Evolutionary conservation across 2,113 vertebrate species (phyloP).

Genomic region (Toxotes chatareus): DNA sequence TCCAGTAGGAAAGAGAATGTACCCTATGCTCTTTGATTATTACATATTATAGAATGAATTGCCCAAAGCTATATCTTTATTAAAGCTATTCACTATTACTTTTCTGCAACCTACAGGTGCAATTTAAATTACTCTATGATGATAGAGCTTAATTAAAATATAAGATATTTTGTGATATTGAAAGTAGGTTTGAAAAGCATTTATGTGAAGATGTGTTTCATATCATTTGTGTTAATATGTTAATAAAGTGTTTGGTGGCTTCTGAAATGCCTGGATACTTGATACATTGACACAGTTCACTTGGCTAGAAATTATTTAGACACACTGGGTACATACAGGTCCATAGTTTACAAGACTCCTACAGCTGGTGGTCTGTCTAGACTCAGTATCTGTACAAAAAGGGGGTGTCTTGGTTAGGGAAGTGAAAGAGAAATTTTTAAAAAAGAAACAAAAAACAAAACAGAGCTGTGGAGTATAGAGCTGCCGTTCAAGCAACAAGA

Average conservation of each 20-base stretch:
- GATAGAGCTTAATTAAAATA: conserved; percentile 25
- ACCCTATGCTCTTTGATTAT: conserved; percentile 39
- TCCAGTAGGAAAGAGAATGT: conserved; percentile 19
- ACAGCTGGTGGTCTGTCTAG: not conserved
- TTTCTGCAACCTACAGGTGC: conserved; percentile 3
- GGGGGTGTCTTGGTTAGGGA: not conserved
- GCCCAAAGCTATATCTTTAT: conserved; percentile 34
- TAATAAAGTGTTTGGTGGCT: not conserved
- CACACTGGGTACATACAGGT: not conserved
- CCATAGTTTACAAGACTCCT: not conserved
- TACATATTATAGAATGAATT: conserved; percentile 44
- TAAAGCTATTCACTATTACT: conserved; percentile 14
- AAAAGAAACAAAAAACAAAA: not conserved
- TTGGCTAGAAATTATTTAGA: not conserved
- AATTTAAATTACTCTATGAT: conserved; percentile 21
- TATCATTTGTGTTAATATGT: not conserved
- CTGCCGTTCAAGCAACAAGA: not conserved
- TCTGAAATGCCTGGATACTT: not conserved
- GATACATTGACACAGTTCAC: not conserved
- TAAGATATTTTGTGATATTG: conserved; percentile 6
- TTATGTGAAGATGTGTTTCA: not conserved
- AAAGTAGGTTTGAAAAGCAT: not conserved
- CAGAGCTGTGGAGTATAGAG: not conserved
- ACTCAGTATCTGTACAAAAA: not conserved
- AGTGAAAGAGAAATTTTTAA: not conserved